Evolutionary conservation across 2,113 vertebrate genomes (phyloP).

Genomic region (Cinclus cinclus): DNA sequence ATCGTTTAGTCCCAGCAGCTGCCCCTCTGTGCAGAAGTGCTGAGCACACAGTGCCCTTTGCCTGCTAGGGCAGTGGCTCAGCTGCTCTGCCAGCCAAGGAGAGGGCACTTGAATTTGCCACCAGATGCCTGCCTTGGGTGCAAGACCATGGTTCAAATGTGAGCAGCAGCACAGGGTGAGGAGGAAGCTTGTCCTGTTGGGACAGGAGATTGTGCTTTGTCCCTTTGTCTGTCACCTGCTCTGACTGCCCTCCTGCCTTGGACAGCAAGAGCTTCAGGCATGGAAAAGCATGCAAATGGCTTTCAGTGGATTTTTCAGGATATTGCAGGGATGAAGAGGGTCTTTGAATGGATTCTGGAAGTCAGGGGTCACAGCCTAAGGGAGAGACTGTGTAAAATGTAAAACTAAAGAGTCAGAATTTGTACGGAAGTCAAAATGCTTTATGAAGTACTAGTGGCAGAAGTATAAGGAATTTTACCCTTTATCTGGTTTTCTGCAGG

Average conservation of each 20-base stretch:
- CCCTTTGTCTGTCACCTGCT: neutral
- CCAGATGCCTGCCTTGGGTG: slow-evolving; percentile 5
- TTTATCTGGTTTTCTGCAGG: slow-evolving; percentile 25
- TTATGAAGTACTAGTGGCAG: slow-evolving; percentile 6
- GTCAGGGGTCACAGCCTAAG: neutral
- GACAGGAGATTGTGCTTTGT: neutral
- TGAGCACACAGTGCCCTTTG: neutral
- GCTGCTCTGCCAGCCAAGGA: neutral
- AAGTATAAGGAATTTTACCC: neutral
- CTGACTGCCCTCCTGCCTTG: neutral
- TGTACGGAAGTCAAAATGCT: neutral
- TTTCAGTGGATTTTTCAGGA: neutral
- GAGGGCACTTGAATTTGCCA: neutral
- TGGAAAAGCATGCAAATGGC: neutral
- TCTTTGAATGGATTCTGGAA: neutral
- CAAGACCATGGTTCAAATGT: neutral
- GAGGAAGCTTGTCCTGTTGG: neutral
- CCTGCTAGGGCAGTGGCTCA: neutral
- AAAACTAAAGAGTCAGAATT: neutral
- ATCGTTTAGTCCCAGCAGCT: neutral
- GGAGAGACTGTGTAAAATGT: neutral
- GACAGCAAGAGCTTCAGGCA: neutral
- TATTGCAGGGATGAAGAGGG: neutral
- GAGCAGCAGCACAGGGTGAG: neutral
- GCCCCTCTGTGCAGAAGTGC: neutral